Base-by-base conservation (phyloP, 2,888 invertebrate species). In the Aromia moschata region DNA sequence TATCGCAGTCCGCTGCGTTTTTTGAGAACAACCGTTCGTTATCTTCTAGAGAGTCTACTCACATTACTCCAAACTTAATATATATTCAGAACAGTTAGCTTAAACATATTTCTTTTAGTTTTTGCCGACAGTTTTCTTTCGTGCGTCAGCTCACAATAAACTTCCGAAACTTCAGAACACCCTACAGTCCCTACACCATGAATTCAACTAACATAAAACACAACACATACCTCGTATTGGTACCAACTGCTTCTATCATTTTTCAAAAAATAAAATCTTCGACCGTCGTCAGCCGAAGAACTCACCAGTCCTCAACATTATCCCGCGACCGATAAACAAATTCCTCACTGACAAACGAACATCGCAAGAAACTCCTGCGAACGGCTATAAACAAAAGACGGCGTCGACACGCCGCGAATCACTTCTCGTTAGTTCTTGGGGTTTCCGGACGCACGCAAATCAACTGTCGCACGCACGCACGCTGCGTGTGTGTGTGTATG, bases 401-500 rank as follows among this genome's bases (percentile, higher is more conserved):
- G 41, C 30, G 31, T 41, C 16, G 52, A 17, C 55, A 46, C 54
- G 46, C 60, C 59, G 51, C 57, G 56, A 60, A 54, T 44, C 62
- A 62, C 60, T 49, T 49, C 60, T 52, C 40, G 58, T 15, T 49
- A 38, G 38, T 49, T 45, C 33, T 16, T 31, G 15, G 25, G 16
- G 15, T 45, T 30, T 38, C 16, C 14, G 38, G 30, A 52, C 52
- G 15, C 52, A 52, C 52, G 52, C 52, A 41, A 41, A 20, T 31
- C 37, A n/a, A n/a, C n/a, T 31, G 25, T 52, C 52, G 52, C 52
- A 52, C 52, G 52, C 52, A 52, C 52, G 52, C 41, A 2, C 31
- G 45, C 45, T 31, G 1, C 14, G 44, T 15, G 20, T n/a, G n/a
- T n/a, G 31, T 54, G 47, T 67, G 70, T 73, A 76, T 74, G 74